Base-by-base conservation (phyloP, 1,140 invertebrate genomes). In the Eumaeus atala region DNA sequence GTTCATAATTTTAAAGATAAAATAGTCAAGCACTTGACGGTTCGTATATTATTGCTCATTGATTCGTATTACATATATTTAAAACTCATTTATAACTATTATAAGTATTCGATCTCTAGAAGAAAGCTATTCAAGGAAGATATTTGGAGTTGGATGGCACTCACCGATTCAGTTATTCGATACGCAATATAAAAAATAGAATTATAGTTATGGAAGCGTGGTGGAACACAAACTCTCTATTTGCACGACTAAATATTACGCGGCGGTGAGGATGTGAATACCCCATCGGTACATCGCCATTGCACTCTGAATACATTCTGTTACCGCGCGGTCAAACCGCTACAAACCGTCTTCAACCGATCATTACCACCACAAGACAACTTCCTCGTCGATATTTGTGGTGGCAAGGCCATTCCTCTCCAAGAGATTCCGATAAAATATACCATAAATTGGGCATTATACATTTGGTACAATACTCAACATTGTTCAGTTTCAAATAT, bases 191-290 rank as follows among this genome's bases (percentile, higher is more conserved):
- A 44, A 44, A 44, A 44, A 18, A 44, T 44, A 44, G 14, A 44
- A 44, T 44, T 44, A 44, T 44, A 44, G 40, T 44, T 44, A 44
- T 44, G 40, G 40, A 44, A 44, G 40, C 40, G 40, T 44, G 40
- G 14, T 44, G 14, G 40, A 44, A 44, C 40, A 44, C 40, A 44
- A 44, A 44, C 16, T 44, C 40, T 16, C 40, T 44, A 44, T 44
- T 44, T 44, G 21, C 40, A 44, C 40, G 40, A 44, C 40, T 16
- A 14, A 16, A 9, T 18, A 44, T 44, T 44, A 28, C 21, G 21
- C 21, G 40, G 40, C 40, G 16, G 40, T 44, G 9, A 1, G 9
- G 9, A 14, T 44, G 12, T 14, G 40, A 9, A 44, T 44, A 44
- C 40, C 40, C 38, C 17, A 6, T 28, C 21, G 21, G 21, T 28